Conservation (phyloP, 2,888 invertebrate species). For the Amaurobius ferox region DNA sequence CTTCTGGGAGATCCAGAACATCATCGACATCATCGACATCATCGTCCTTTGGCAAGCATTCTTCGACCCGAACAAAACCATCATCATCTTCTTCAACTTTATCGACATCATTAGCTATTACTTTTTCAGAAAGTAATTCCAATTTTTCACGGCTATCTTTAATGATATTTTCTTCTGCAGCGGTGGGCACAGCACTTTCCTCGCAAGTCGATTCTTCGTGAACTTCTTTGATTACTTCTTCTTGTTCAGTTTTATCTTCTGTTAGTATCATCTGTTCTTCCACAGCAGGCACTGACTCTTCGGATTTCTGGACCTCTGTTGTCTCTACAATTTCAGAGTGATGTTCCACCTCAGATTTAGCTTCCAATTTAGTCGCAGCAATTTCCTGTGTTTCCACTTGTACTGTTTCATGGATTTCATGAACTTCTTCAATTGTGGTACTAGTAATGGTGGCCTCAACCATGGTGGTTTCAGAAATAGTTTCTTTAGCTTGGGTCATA, state of each 20-base stretch:
- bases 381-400: conserved; percentile 23
- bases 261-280: neutral
- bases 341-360: neutral
- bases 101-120: neutral
- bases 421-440: conserved; percentile 11
- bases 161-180: neutral
- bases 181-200: neutral
- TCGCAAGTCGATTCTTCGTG: neutral
- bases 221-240: neutral
- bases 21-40: neutral
- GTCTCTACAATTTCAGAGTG: neutral
- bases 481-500: conserved; percentile 27
- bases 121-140: neutral
- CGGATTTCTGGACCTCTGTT: neutral
- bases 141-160: neutral
- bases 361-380: conserved; percentile 14
- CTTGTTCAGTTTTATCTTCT: neutral
- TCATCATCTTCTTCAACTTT: conserved; percentile 36
- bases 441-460: neutral
- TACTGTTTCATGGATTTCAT: neutral
- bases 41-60: conserved; percentile 51
- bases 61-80: conserved; percentile 48
- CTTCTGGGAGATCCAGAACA: neutral
- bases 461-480: neutral
- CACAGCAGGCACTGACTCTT: neutral